Evolutionary conservation across 2,888 invertebrate genomes (phyloP), one percentile per base, ranked within the genome.

Genomic region (Stratiomys singularior): DNA sequence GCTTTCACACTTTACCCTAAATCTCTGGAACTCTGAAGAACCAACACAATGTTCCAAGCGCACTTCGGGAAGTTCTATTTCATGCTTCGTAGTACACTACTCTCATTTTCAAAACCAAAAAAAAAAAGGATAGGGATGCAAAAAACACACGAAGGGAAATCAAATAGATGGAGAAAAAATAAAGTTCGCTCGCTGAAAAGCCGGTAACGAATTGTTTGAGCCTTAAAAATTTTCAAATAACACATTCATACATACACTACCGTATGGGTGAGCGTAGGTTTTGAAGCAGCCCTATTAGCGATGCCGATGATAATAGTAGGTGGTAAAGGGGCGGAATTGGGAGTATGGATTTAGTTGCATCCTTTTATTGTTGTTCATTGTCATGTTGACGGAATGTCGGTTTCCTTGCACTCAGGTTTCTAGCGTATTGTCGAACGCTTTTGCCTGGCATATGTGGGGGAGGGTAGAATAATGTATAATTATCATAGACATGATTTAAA

Each of bases 141-240:
- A 23, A 60, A n/a, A 30, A 28, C 11, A 13, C 5, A 25, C 5
- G 23, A 69, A 46, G 47, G 23, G 9, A 23, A 25, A 5, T 18
- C 46, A 13, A 30, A 28, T n/a, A 21, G 47, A 23, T 23, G 47
- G 47, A 47, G 46, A 72, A 56, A 56, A 56, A 18, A 28, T 63
- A 18, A 13, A 18, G 52, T 21, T 5, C 18, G 44, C 28, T 44
- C 11, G 66, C 44, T 66, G 66, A 69, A 74, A 44, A 74, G 58
- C 18, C 72, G 72, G n/a, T 72, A 72, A 72, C 72, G 56, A 52
- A 72, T 58, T 72, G 72, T 72, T 72, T 72, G 30, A 56, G 37
- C 58, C 74, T 74, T 74, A 60, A 74, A 69, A 60, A 44, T 74
- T 74, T 60, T 58, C 37, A 74, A 74, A 74, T 74, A 74, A 74